Conservation (phyloP, 2,113 vertebrate genomes). For the Malurus melanocephalus region DNA sequence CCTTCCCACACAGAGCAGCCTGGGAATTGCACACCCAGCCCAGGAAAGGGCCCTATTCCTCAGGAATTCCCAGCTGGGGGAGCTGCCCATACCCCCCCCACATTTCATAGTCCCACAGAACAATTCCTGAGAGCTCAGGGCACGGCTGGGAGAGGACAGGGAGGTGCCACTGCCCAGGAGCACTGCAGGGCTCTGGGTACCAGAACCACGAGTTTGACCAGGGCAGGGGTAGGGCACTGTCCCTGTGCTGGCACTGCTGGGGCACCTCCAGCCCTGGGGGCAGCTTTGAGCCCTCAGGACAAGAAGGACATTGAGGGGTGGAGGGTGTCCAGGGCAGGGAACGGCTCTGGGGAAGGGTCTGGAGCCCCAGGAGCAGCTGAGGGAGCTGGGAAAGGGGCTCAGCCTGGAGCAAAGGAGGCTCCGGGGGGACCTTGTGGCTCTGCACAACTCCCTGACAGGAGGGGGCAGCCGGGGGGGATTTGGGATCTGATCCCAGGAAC, state of each 20-base stretch:
- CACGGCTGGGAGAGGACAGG: neutral
- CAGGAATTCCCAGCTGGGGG: neutral
- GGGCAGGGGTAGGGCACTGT: neutral
- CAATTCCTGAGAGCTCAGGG: neutral
- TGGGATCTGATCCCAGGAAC: neutral
- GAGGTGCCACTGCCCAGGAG: neutral
- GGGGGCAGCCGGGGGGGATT: neutral
- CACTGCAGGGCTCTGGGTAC: neutral
- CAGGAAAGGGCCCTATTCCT: neutral
- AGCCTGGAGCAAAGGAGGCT: neutral
- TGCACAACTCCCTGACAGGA: neutral
- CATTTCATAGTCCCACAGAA: neutral
- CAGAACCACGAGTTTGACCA: neutral
- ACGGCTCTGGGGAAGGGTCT: neutral
- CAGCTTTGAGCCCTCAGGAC: rapidly evolving
- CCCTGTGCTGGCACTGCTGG: neutral
- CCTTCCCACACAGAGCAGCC: neutral
- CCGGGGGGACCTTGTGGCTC: neutral
- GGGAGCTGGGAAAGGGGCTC: neutral
- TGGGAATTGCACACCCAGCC: neutral
- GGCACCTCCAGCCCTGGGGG: rapidly evolving
- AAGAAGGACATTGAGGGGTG: neutral
- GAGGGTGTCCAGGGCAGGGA: rapidly evolving
- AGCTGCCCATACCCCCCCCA: neutral
- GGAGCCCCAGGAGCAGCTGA: neutral